A percentile compares a stretch with the other conserved stretches of the same genome.
Evolutionary conservation across 2,797 vertebrate species (phyloP).

Genomic region (Lacerta bilineata): DNA sequence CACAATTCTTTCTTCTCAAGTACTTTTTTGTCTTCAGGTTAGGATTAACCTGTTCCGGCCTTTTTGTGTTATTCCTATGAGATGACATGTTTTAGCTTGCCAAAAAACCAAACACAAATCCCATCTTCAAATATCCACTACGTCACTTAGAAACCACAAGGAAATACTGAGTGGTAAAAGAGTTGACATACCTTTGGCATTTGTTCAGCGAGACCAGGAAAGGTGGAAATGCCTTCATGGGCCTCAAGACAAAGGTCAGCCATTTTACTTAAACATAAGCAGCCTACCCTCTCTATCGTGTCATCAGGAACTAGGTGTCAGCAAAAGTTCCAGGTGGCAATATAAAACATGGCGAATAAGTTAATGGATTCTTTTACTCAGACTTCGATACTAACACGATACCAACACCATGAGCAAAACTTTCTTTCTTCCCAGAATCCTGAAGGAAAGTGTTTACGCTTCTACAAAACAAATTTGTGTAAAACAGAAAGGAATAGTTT

Average conservation of each 20-base stretch:
- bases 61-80: background rate
- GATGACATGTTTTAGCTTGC: background rate
- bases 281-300: rapidly evolving
- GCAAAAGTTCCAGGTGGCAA: background rate
- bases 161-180: background rate
- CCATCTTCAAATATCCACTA: background rate
- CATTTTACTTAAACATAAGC: background rate
- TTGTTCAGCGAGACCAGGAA: background rate
- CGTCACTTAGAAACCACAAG: background rate
- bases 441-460: background rate
- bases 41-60: no score
- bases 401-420: background rate
- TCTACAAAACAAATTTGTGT: background rate
- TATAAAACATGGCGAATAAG: background rate
- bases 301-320: constrained; percentile 12
- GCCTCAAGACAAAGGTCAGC: background rate
- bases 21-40: background rate
- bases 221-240: background rate
- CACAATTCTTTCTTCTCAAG: background rate
- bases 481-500: no score
- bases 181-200: background rate
- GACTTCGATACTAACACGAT: background rate
- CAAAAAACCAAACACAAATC: background rate
- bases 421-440: background rate
- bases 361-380: background rate